These are phyloP conservation scores for Saguinus imperator DNA, from an alignment of 2,113 vertebrate species.

Conservation along the genomic window DNA sequence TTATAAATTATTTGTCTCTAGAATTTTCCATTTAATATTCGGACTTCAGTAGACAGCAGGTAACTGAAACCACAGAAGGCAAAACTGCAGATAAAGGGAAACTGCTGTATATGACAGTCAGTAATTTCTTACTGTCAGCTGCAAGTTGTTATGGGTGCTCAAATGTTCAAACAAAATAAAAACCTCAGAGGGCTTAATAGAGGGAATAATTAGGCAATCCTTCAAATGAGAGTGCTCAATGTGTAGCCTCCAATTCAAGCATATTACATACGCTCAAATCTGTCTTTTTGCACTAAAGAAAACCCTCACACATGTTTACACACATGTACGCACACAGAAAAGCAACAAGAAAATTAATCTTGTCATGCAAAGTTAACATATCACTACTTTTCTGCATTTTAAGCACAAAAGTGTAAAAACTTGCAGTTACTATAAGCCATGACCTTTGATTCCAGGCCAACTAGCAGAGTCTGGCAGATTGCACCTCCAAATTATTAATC, in stretches of 20 bases:
- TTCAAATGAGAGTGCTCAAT: constrained; percentile 18
- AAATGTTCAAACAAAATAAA: constrained; percentile 39
- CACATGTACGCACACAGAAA: not conserved
- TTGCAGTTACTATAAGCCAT: not conserved
- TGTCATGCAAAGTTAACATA: constrained; percentile 20
- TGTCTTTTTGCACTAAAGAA: not conserved
- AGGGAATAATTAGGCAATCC: not conserved
- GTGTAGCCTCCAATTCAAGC: not conserved
- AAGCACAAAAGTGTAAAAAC: constrained; percentile 31
- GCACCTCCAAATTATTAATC: not conserved
- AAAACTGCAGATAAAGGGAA: not conserved
- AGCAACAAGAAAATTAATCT: not conserved
- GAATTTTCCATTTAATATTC: not conserved
- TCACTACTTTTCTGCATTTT: constrained; percentile 35
- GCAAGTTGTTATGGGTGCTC: not conserved
- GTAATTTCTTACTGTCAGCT: not conserved
- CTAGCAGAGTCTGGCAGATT: not conserved
- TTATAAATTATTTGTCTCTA: not conserved
- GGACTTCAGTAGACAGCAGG: not conserved
- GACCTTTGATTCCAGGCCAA: not conserved
- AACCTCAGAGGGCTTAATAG: not conserved
- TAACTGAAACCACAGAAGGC: not conserved
- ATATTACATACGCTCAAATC: not conserved
- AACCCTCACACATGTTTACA: not conserved
- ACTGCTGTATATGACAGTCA: not conserved